phyloP scores from a whole-genome alignment of 2,797 vertebrate species.

The Poecilia velifera region DNA sequence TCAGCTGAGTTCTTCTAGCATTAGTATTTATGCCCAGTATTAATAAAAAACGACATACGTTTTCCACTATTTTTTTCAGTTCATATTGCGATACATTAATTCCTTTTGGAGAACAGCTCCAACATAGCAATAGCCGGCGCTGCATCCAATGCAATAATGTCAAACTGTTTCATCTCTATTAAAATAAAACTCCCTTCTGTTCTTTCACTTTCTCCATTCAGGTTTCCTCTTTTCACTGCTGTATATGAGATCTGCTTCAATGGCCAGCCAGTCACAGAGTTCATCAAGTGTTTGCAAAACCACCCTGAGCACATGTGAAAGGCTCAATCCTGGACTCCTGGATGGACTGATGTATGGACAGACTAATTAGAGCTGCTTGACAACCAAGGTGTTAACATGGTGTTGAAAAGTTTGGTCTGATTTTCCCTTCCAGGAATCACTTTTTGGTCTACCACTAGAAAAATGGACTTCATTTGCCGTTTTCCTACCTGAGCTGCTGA shows the following conservation, averaged over 20 bases:
- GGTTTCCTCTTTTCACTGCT: constrained; percentile 95
- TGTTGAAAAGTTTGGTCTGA: constrained; percentile 18
- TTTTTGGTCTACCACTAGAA: neutral
- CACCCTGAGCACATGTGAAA: constrained; percentile 92
- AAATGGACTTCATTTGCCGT: constrained; percentile 6
- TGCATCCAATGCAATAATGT: neutral
- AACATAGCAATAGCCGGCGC: fast-evolving
- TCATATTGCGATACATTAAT: neutral
- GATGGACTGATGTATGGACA: constrained; percentile 14
- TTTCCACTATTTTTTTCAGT: neutral
- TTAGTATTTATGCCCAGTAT: neutral
- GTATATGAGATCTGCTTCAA: constrained; percentile 93
- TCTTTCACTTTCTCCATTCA: constrained; percentile 52
- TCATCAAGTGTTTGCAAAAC: constrained; percentile 92
- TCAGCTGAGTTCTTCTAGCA: too few species aligned
- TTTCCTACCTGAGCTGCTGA: constrained; percentile 22
- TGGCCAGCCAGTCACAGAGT: constrained; percentile 86
- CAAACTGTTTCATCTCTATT: neutral
- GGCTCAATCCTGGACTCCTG: neutral
- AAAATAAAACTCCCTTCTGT: neutral
- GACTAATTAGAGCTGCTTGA: constrained; percentile 33
- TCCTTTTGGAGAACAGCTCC: neutral
- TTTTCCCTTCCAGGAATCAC: neutral
- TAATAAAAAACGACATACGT: neutral
- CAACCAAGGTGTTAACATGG: constrained; percentile 5